phyloP scores from a whole-genome alignment of 2,113 vertebrate species.

The Cheirogaleus medius region DNA sequence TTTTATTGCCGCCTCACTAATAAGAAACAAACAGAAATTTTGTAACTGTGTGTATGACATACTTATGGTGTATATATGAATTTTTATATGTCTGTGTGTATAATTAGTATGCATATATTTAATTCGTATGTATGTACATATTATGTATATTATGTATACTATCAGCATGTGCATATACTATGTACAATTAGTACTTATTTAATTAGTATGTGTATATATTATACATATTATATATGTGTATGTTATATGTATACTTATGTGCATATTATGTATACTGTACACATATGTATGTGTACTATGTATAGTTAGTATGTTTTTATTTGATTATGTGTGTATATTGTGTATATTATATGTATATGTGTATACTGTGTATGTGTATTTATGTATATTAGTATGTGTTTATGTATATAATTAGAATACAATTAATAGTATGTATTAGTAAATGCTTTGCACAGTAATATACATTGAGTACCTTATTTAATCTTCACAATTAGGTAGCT shows the following conservation, averaged over 20 bases:
- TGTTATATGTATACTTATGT: neutral
- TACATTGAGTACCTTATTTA: neutral
- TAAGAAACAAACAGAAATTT: conserved; percentile 37
- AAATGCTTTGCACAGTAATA: neutral
- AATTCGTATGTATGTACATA: neutral
- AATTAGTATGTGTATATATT: neutral
- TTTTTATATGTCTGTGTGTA: neutral
- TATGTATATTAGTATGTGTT: neutral
- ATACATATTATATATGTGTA: neutral
- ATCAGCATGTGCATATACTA: neutral
- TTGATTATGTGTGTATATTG: neutral
- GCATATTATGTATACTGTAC: neutral
- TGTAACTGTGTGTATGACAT: neutral
- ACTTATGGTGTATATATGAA: neutral
- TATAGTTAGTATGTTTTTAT: neutral
- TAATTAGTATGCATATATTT: neutral
- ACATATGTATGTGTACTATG: neutral
- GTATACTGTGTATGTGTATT: neutral
- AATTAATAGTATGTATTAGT: neutral
- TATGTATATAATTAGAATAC: neutral
- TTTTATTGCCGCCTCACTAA: conserved; percentile 52
- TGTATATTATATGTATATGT: neutral
- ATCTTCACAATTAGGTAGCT: neutral
- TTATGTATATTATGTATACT: neutral
- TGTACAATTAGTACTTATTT: neutral